Percentiles rank a stretch among this genome's conserved stretches.
phyloP scores from a whole-genome alignment of 2,113 vertebrate species.

The Pungitius pungitius region DNA sequence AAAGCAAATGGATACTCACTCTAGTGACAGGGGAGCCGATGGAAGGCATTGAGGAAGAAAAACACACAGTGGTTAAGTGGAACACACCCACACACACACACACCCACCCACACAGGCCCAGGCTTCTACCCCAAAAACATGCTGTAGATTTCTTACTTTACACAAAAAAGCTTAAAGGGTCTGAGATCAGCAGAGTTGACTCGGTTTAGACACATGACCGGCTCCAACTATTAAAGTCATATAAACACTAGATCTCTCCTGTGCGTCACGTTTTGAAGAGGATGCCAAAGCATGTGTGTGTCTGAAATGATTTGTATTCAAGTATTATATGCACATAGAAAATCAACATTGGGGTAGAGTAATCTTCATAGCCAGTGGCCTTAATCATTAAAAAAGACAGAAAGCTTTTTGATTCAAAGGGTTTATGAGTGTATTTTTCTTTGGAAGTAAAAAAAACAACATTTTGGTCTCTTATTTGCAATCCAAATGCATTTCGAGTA shows the following conservation, averaged over 20 bases:
- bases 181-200: constrained; percentile 39
- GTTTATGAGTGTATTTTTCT: constrained; percentile 79
- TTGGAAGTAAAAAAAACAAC: constrained; percentile 63
- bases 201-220: constrained; percentile 59
- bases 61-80: constrained; percentile 83
- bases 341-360: constrained; percentile 49
- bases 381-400: constrained; percentile 73
- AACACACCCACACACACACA: constrained; percentile 71
- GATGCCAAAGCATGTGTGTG: constrained; percentile 52
- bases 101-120: constrained; percentile 59
- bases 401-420: constrained; percentile 80
- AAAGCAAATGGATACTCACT: constrained; percentile 88
- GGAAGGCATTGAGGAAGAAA: constrained; percentile 92
- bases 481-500: constrained; percentile 67
- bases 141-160: constrained; percentile 50
- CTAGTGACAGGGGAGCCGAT: constrained; percentile 84
- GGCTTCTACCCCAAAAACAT: constrained; percentile 59
- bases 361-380: constrained; percentile 18
- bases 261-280: constrained; percentile 27
- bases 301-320: constrained; percentile 67
- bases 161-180: constrained; percentile 20
- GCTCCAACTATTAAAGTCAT: constrained; percentile 40
- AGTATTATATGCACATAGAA: constrained; percentile 62
- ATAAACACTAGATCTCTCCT: constrained; percentile 32
- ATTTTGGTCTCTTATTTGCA: constrained; percentile 60